Evolutionary conservation across 2,797 vertebrate species (phyloP).

Genomic region (Takifugu ocellatus): DNA sequence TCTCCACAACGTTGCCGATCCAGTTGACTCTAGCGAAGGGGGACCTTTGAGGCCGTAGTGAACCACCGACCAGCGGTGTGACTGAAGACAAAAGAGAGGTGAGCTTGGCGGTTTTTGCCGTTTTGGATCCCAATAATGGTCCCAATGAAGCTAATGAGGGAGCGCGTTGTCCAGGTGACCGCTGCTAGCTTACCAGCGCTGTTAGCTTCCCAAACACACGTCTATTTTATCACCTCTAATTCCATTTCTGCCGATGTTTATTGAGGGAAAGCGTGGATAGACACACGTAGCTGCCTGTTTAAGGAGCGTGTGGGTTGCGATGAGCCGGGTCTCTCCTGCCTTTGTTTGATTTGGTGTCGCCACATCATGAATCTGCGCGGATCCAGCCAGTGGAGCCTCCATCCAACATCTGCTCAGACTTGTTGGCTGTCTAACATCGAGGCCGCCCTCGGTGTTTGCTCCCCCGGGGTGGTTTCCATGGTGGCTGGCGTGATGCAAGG

Average conservation of each 20-base stretch:
- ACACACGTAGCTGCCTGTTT: background rate
- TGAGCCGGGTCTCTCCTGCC: constrained; percentile 40
- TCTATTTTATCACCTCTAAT: constrained; percentile 2
- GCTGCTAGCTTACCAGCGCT: constrained; percentile 56
- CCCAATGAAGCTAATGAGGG: constrained; percentile 48
- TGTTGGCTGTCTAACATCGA: constrained; percentile 1
- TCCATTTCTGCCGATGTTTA: constrained; percentile 4
- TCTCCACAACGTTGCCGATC: constrained; percentile 8
- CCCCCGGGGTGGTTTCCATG: background rate
- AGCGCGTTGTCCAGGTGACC: constrained; percentile 53
- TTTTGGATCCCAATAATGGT: background rate
- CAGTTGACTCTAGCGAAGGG: no score
- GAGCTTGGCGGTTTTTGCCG: constrained; percentile 24
- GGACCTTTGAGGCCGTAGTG: no score
- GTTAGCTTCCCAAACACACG: constrained; percentile 39
- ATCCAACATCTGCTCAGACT: constrained; percentile 29
- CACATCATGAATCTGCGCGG: constrained; percentile 59
- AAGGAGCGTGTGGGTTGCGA: constrained; percentile 13
- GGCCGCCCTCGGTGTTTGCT: background rate
- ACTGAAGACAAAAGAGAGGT: constrained; percentile 56
- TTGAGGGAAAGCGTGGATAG: constrained; percentile 1
- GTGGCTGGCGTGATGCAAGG: constrained; percentile 21
- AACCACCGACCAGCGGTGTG: constrained; percentile 16
- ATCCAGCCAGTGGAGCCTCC: constrained; percentile 34
- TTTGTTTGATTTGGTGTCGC: constrained; percentile 71